Conservation (phyloP, 1,140 invertebrate genomes). For the Drosophila littoralis region DNA sequence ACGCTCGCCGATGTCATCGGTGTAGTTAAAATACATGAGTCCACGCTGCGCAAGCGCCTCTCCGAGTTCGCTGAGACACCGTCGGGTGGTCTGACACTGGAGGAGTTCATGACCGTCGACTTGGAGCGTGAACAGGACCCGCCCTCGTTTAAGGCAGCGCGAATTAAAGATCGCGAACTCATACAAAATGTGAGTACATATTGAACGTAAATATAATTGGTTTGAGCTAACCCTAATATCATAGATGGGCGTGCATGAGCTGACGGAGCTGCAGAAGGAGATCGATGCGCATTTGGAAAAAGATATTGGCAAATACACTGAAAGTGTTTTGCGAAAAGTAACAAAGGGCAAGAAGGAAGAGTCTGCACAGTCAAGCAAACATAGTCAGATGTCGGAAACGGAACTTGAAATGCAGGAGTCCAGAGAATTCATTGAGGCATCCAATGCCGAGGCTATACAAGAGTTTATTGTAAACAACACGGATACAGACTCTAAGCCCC, state of each 20-base stretch:
- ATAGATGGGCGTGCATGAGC: slow-evolving; percentile 86
- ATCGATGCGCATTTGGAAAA: slow-evolving; percentile 91
- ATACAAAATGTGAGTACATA: slow-evolving; percentile 88
- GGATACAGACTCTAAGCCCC: slow-evolving; percentile 10
- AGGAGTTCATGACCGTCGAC: slow-evolving; percentile 99
- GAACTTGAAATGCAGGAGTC: slow-evolving; percentile 85
- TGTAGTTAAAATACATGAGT: slow-evolving; percentile 98
- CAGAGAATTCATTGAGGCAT: slow-evolving; percentile 86
- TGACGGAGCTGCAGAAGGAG: slow-evolving; percentile 89
- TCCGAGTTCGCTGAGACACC: slow-evolving; percentile 98
- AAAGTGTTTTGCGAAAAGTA: slow-evolving; percentile 57
- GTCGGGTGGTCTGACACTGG: slow-evolving; percentile 94
- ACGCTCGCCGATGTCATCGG: slow-evolving; percentile 95
- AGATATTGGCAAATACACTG: slow-evolving; percentile 85
- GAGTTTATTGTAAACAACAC: slow-evolving; percentile 79
- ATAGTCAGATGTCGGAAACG: slow-evolving; percentile 34
- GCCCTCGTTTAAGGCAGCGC: slow-evolving; percentile 95
- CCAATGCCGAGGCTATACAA: slow-evolving; percentile 86
- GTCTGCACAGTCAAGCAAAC: slow-evolving; percentile 11
- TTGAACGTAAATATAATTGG: background rate
- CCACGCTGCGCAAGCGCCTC: slow-evolving; percentile 95
- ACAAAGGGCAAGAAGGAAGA: slow-evolving; percentile 32
- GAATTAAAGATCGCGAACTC: slow-evolving; percentile 93
- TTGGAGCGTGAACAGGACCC: slow-evolving; percentile 98
- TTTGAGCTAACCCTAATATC: background rate